Conservation (phyloP, 1,140 invertebrate genomes). For the Eupristina koningsbergeri region DNA sequence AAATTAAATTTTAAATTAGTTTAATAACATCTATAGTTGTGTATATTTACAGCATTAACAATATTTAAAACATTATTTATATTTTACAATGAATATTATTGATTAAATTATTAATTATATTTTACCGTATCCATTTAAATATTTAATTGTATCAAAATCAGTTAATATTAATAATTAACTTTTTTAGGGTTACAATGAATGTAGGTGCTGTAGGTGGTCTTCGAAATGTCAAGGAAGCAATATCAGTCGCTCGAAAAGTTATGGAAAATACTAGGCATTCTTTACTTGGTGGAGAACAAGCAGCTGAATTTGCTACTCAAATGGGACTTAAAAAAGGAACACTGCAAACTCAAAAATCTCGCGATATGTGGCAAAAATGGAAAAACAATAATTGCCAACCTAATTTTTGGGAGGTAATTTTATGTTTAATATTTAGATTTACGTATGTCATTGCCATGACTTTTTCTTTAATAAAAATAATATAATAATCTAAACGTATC, state of each 20-base stretch:
- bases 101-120: not conserved
- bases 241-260: constrained; percentile 92
- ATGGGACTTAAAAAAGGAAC: constrained; percentile 92
- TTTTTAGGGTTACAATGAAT: constrained; percentile 83
- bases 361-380: constrained; percentile 85
- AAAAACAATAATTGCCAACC: constrained; percentile 90
- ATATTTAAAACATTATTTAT: too few species aligned
- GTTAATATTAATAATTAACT: not conserved
- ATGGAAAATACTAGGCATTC: constrained; percentile 94
- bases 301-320: constrained; percentile 89
- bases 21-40: too few species aligned
- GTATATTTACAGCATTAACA: too few species aligned
- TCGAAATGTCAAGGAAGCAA: constrained; percentile 89
- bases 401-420: constrained; percentile 92
- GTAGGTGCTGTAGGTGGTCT: constrained; percentile 94
- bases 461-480: too few species aligned
- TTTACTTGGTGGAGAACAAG: constrained; percentile 89
- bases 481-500: too few species aligned
- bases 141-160: not conserved
- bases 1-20: not conserved
- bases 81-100: too few species aligned
- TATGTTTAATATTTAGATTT: not conserved
- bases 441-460: too few species aligned
- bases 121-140: too few species aligned
- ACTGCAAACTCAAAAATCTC: constrained; percentile 84